Percentiles rank a stretch among this genome's conserved stretches.
phyloP scores from a whole-genome alignment of 2,113 vertebrate species.

The Callaeas wilsoni region DNA sequence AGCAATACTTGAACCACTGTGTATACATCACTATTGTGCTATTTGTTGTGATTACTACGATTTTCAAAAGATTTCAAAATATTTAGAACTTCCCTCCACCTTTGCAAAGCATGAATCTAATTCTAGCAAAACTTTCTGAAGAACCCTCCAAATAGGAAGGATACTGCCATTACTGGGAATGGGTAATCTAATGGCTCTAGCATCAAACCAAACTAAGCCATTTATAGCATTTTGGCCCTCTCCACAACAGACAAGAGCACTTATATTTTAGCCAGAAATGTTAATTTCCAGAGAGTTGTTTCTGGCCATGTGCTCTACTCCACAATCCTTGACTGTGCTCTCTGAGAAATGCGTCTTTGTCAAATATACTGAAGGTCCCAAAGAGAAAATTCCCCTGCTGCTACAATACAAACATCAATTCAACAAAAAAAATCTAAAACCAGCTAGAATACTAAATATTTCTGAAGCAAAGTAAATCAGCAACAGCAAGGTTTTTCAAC shows the following conservation, averaged over 20 bases:
- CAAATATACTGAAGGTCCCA: neutral
- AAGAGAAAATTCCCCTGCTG: neutral
- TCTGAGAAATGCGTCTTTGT: neutral
- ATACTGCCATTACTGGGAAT: neutral
- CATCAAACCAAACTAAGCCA: neutral
- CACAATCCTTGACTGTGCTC: neutral
- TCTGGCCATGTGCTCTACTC: neutral
- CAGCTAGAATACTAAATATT: neutral
- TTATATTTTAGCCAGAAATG: neutral
- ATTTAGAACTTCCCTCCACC: neutral
- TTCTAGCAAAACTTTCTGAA: neutral
- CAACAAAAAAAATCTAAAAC: neutral
- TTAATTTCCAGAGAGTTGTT: neutral
- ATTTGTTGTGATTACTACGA: neutral
- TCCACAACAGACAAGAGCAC: neutral
- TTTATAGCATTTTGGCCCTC: neutral
- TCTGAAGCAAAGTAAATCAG: neutral
- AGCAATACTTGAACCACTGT: neutral
- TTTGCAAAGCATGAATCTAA: neutral
- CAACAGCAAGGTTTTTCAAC: neutral
- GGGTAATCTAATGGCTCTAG: neutral
- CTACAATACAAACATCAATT: neutral
- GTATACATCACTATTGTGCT: neutral
- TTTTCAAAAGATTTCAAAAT: neutral
- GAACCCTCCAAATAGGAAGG: neutral